phyloP scores from a whole-genome alignment of 2,888 invertebrate species.

The Apotomis turbidana region DNA sequence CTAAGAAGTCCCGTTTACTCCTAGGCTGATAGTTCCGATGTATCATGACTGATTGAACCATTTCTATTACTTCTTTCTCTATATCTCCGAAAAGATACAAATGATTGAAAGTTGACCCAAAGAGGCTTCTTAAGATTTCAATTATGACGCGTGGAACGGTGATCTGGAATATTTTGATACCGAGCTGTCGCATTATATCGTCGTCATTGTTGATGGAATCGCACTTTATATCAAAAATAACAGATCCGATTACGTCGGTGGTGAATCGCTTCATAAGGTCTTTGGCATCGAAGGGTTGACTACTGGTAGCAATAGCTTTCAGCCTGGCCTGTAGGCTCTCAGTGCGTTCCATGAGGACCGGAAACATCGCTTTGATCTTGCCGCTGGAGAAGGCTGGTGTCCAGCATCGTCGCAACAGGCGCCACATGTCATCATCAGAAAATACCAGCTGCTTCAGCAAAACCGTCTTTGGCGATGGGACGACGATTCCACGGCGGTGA shows the following conservation, averaged over 20 bases:
- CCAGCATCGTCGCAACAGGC: conserved; percentile 63
- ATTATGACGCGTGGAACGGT: background rate
- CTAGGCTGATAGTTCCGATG: conserved; percentile 12
- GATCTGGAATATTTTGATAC: background rate
- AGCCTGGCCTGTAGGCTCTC: conserved; percentile 57
- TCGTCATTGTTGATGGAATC: conserved; percentile 13
- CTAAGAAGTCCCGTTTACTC: conserved; percentile 2
- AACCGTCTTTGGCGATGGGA: conserved; percentile 57
- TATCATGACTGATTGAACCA: conserved; percentile 1
- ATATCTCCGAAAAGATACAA: background rate
- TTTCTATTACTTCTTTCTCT: background rate
- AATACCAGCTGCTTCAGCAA: conserved; percentile 62
- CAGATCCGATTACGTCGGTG: background rate
- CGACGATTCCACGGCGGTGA: conserved; percentile 56
- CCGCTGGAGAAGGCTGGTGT: conserved; percentile 67
- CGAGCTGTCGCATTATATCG: conserved; percentile 13
- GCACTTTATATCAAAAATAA: background rate
- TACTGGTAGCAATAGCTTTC: conserved; percentile 55
- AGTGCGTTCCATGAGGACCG: conserved; percentile 62
- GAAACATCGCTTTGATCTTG: conserved; percentile 68
- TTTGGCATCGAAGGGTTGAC: conserved; percentile 43
- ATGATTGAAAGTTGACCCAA: background rate
- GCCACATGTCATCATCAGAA: conserved; percentile 67
- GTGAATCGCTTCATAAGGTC: conserved; percentile 22
- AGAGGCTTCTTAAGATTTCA: background rate